These are phyloP conservation scores for Cheracebus regulus DNA, from an alignment of 2,797 vertebrate genomes.

Conservation along the genomic window DNA sequence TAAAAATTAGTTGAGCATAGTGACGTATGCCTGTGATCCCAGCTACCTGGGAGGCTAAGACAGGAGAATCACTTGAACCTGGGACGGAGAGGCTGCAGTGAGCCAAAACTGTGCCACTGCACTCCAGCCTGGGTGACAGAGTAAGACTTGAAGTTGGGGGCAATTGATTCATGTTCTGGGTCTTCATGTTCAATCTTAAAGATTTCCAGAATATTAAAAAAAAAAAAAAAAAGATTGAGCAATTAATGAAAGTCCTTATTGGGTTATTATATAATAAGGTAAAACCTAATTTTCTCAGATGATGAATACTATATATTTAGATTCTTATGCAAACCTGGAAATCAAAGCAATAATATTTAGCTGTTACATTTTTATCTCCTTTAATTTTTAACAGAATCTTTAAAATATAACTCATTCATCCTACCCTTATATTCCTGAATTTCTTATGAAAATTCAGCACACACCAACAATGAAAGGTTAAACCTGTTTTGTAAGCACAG, in stretches of 20 bases:
- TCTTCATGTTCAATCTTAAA: background rate
- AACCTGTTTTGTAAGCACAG: background rate
- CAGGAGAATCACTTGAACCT: background rate
- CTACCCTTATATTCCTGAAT: background rate
- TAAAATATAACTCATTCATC: background rate
- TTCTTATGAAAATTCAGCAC: background rate
- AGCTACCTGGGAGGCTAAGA: background rate
- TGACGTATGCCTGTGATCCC: background rate
- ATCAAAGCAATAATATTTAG: background rate
- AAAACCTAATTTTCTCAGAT: slow-evolving; percentile 15
- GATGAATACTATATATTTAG: background rate
- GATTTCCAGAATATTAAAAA: background rate
- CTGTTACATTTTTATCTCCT: background rate
- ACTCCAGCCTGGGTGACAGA: background rate
- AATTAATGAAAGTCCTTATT: background rate
- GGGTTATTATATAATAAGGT: background rate
- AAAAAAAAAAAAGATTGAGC: background rate
- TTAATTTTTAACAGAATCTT: background rate
- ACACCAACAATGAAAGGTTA: background rate
- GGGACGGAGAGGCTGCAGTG: background rate
- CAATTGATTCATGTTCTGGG: background rate
- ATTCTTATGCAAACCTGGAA: slow-evolving; percentile 29
- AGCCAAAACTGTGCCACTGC: background rate
- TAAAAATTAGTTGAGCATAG: background rate
- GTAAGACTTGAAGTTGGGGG: background rate